Base-by-base conservation (phyloP, 2,888 invertebrate species). In the Drosophila fungiperda region DNA sequence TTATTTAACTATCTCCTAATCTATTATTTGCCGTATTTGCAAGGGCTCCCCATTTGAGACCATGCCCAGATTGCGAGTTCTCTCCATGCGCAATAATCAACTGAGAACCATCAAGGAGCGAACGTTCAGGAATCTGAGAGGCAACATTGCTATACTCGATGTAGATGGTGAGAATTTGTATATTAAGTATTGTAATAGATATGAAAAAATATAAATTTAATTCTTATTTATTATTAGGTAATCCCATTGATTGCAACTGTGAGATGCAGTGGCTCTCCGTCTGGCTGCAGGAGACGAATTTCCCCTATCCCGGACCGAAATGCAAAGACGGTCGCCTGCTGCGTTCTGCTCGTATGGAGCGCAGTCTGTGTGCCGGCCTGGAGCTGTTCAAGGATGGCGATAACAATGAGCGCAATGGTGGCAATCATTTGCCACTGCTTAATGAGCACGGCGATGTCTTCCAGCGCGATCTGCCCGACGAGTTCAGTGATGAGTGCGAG, bases 241-340 rank as follows among this genome's bases (percentile, higher is more conserved):
- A 98, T 93, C 98, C 98, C 1, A 93, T 98, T 73, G 94, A 95
- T 29, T 98, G 98, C 91, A 95, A 96, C 57, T 98, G 98, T 90
- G 96, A 95, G 75, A 94, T 97, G 92, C 94, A 97, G 62, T 98
- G 98, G 98, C 93, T 98, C 3, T 95, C 97, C 82, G 96, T 96
- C 4, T 97, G 97, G 97, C 93, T 97, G 33, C 95, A 95, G 73
- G 97, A 97, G 92, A 95, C 96, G 0, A 95, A 96, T 32, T 94
- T 95, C 4, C 94, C 95, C 9, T 90, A 91, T 83, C 93, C 93
- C 0, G 97, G 97, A 4, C 97, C 97, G 7, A 95, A 95, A 89
- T 97, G 97, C 91, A 94, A 95, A 33, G 97, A 97, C 88, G 97
- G 97, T 0, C 95, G 95, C 23, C 94, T 96, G 17, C 94, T 97